Base-by-base conservation (phyloP, 2,113 vertebrate species). In the Sebastes fasciatus region DNA sequence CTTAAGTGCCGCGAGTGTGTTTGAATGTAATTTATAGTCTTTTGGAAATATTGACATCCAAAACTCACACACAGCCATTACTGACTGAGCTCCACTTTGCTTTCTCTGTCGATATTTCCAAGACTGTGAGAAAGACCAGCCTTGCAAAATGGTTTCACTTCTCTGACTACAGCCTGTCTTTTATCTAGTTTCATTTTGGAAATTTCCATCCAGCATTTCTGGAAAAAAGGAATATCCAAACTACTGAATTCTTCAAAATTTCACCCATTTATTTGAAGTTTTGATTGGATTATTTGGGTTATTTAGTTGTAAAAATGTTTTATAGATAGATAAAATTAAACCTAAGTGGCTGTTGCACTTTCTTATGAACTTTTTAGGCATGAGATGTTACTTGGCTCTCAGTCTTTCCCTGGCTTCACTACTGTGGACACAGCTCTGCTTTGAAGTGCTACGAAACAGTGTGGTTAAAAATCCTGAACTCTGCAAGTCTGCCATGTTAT, bases 1-100 rank as follows among this genome's bases (percentile, higher is more conserved):
- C 84, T 92, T 86, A 66, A 87, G 82, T 75, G 77, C 85, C 55
- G 8, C 79, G 42, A 69, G 13, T 65, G 14, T 82, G 78, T 79
- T 89, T 78, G 55, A 84, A 57, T 60, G 80, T 85, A 84, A 86
- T 92, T 92, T 89, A 83, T 91, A 89, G 86, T 77, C 43, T 61
- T 86, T 84, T 90, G 87, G 82, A 88, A 91, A 83, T 64, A 78
- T 49, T 86, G 83, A 90, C 68, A 54, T 88, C 70, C 48, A 81
- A 90, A 92, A 84, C 55, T 92, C 84, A 85, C 89, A 91, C 74
- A 42, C n/a, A 78, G 86, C 26, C 45, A 72, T 68, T n/a, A 88
- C 84, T 46, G 85, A 19, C 57, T 12, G 70, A 80, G 43, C 51
- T 63, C n/a, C 51, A 45, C 78, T 88, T 62, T 74, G 76, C 64